A percentile compares a stretch with the other conserved stretches of the same genome.
These are phyloP conservation scores for Phoenicopterus ruber DNA, from an alignment of 2,113 vertebrate species.

Conservation along the genomic window DNA sequence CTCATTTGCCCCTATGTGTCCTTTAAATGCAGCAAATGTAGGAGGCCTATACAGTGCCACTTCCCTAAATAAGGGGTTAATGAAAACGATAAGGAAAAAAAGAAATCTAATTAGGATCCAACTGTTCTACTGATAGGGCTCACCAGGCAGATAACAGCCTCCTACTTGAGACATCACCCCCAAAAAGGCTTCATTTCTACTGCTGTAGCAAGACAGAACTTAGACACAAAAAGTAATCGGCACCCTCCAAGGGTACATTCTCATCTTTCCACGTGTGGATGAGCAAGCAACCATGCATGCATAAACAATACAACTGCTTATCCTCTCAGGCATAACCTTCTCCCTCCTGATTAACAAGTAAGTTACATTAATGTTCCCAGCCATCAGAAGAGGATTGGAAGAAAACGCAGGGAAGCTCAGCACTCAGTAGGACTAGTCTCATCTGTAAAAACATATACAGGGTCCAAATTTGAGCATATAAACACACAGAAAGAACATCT, in stretches of 20 bases:
- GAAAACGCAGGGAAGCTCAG: background rate
- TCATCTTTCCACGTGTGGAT: background rate
- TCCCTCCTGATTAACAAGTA: background rate
- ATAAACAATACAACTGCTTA: background rate
- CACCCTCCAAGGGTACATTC: background rate
- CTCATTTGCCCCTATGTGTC: background rate
- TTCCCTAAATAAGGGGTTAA: conserved; percentile 45
- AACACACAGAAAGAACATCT: background rate
- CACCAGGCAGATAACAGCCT: conserved; percentile 55
- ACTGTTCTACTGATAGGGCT: conserved; percentile 54
- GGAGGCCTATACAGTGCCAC: background rate
- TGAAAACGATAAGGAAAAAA: background rate
- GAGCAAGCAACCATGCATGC: background rate
- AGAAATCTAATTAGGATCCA: conserved; percentile 63
- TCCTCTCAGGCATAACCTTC: background rate
- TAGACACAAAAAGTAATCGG: background rate
- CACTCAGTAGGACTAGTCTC: background rate
- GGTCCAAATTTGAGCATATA: background rate
- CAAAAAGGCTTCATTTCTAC: conserved; percentile 7
- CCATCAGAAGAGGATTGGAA: background rate
- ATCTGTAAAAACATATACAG: background rate
- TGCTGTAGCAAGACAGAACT: conserved; percentile 7
- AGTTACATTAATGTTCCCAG: background rate
- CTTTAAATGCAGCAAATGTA: conserved; percentile 11
- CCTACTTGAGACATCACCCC: conserved; percentile 2